A percentile compares a stretch with the other conserved stretches of the same genome.
Conservation (phyloP, 2,888 invertebrate species). For the Amblyjoppa fuscipennis region DNA sequence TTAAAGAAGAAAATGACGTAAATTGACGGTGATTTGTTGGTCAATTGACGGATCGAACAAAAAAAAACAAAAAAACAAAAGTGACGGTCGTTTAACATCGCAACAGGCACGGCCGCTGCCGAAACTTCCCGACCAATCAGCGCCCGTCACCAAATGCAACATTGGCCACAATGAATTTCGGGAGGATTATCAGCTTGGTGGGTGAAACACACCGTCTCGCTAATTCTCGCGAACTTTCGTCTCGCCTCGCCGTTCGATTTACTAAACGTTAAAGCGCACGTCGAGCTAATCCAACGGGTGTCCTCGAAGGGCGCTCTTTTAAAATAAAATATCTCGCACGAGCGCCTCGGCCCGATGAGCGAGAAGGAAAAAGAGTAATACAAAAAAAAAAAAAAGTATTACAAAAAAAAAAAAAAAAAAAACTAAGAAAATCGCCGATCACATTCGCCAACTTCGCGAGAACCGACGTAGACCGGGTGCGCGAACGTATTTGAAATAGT, state of each 20-base stretch:
- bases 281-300: neutral
- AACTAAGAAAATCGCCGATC: neutral
- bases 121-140: neutral
- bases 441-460: neutral
- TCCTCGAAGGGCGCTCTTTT: neutral
- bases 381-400: neutral
- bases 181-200: neutral
- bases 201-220: neutral
- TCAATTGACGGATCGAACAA: too few relatives aligned
- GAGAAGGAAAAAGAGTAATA: neutral
- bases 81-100: too few relatives aligned
- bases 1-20: too few relatives aligned
- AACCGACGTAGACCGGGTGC: neutral
- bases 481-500: slow-evolving; percentile 45
- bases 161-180: neutral
- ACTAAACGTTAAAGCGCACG: neutral
- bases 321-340: too few relatives aligned
- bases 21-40: too few relatives aligned
- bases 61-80: too few relatives aligned
- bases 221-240: neutral
- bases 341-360: neutral
- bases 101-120: too few relatives aligned
- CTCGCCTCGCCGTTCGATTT: neutral
- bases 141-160: neutral
- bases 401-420: neutral